Evolutionary conservation across 2,113 vertebrate genomes (phyloP).

Genomic region (Notiomystis cincta): DNA sequence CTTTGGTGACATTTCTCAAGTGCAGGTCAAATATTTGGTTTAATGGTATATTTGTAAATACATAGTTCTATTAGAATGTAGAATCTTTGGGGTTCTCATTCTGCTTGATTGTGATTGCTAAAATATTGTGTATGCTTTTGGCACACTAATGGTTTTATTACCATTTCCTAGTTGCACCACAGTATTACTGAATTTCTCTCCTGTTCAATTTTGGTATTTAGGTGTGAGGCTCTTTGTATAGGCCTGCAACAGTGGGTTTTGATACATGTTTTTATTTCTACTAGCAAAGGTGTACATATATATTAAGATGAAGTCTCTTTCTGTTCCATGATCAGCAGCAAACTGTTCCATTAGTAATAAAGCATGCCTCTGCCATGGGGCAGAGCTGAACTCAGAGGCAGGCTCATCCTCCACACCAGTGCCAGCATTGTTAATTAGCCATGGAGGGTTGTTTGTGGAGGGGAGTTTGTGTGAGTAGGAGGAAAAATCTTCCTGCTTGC

Average conservation of each 20-base stretch:
- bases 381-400: neutral
- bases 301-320: neutral
- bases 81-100: neutral
- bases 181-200: neutral
- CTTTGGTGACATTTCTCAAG: neutral
- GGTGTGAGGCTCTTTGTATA: neutral
- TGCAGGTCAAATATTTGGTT: neutral
- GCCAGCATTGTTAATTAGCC: neutral
- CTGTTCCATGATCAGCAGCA: neutral
- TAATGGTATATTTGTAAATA: neutral
- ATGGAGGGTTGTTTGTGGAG: neutral
- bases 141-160: neutral
- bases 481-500: neutral
- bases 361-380: neutral
- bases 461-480: neutral
- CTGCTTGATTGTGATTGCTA: neutral
- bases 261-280: neutral
- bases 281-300: neutral
- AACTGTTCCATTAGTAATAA: neutral
- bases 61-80: neutral
- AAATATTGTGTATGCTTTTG: neutral
- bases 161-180: neutral
- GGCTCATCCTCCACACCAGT: neutral
- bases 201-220: neutral
- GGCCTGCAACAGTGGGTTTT: neutral